A percentile compares a stretch with the other conserved stretches of the same genome.
phyloP scores from a whole-genome alignment of 2,797 vertebrate species.

The Aulostomus chinensis region DNA sequence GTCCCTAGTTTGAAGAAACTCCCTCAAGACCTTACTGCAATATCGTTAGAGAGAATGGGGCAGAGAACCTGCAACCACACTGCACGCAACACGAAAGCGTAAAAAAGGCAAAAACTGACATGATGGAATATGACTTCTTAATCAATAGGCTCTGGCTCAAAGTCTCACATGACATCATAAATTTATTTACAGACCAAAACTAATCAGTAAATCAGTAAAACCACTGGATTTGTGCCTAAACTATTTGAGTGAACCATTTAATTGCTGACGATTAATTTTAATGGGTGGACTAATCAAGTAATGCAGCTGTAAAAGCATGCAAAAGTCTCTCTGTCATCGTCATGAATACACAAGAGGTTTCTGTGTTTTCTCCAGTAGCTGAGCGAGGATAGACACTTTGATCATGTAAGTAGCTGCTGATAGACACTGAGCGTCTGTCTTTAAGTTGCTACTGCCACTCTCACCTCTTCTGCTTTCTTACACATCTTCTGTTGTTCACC shows the following conservation, averaged over 20 bases:
- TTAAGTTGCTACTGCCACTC: conserved; percentile 34
- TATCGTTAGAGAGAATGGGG: no score
- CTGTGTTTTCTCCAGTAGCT: not conserved
- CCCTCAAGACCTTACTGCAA: no score
- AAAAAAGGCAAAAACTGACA: no score
- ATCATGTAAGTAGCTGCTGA: conserved; percentile 23
- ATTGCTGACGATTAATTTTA: not conserved
- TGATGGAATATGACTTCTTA: no score
- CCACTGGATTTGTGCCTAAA: not conserved
- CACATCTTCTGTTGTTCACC: conserved; percentile 27
- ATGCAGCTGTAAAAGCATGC: not conserved
- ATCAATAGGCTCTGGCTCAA: no score
- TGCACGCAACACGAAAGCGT: no score
- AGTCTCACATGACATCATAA: no score
- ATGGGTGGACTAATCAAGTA: no score
- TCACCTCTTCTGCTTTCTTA: conserved; percentile 7
- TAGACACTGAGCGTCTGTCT: conserved; percentile 18
- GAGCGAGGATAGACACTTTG: not conserved
- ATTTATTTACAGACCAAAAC: not conserved
- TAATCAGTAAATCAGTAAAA: not conserved
- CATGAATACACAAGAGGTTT: not conserved
- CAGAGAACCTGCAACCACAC: no score
- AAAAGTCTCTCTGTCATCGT: not conserved
- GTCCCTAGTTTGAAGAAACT: no score
- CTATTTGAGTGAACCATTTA: no score